Evolutionary conservation across 2,888 invertebrate species (phyloP), one percentile per base, ranked within the genome.

Genomic region (Eupithecia subumbrata): DNA sequence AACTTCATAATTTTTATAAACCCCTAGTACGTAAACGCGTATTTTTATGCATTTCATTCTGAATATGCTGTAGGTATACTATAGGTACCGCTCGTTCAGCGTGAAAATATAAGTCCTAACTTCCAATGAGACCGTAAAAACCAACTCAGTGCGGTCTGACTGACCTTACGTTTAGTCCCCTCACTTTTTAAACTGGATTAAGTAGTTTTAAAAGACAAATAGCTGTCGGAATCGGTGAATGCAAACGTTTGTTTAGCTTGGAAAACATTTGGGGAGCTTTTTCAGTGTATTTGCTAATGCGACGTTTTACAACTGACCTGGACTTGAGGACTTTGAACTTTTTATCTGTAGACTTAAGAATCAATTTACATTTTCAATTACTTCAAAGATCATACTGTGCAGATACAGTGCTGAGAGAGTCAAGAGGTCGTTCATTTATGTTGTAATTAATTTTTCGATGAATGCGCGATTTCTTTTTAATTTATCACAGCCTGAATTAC

Each of bases 131-230:
- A 66, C 34, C n/a, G 34, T 37, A 66, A 37, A 52, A 56, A 25
- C 56, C 60, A 60, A 67, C 34, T 16, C 34, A 18, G 64, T 16
- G 30, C 64, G 30, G 64, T 64, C 64, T 64, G 37, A 40, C 40
- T 40, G 67, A 40, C 67, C 34, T n/a, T 11, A 22, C 63, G 64
- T 64, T 64, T 34, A 43, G 60, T 73, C 43, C 75, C 73, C 73
- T 72, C 37, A 71, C 66, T 73, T 77, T 77, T 77, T 77, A 74
- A 74, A 77, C 75, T 68, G 75, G 73, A 77, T 77, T 77, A 77
- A 77, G 70, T 68, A 75, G 77, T 77, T 74, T 56, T 71, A 69
- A 71, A 75, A 77, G 73, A 75, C 64, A 77, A 77, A 77, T 68
- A 73, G 75, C 45, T 69, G 75, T 68, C 66, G 71, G 69, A 37